These are phyloP conservation scores for Harpegnathos saltator DNA, from an alignment of 1,140 invertebrate species.

Conservation along the genomic window DNA sequence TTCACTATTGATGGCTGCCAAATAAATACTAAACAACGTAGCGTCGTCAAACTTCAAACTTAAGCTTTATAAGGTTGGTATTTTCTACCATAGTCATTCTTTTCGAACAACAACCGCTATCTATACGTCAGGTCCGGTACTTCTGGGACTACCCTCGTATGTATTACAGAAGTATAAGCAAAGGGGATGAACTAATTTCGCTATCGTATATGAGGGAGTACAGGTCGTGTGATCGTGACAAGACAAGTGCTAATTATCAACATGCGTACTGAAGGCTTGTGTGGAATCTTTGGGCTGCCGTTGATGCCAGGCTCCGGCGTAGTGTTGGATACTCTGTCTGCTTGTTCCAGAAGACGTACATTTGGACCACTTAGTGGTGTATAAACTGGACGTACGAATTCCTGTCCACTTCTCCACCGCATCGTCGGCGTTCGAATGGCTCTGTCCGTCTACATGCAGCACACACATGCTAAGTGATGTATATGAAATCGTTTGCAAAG, in stretches of 20 bases:
- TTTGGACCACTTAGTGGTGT: slow-evolving; percentile 80
- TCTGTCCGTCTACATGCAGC: slow-evolving; percentile 85
- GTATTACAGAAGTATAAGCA: background rate
- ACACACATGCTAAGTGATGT: slow-evolving; percentile 85
- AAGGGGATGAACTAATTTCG: too few relatives aligned
- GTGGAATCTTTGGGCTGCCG: slow-evolving; percentile 78
- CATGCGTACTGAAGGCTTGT: slow-evolving; percentile 85
- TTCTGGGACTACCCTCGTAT: too few relatives aligned
- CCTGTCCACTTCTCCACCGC: slow-evolving; percentile 83
- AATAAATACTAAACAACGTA: too few relatives aligned
- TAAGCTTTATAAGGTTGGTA: too few relatives aligned
- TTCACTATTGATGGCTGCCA: too few relatives aligned
- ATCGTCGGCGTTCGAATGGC: slow-evolving; percentile 78
- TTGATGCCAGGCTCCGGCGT: slow-evolving; percentile 80
- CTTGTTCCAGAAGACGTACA: slow-evolving; percentile 82
- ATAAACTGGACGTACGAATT: slow-evolving; percentile 82
- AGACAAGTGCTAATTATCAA: slow-evolving; percentile 77
- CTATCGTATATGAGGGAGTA: slow-evolving; percentile 7
- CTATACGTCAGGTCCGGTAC: too few relatives aligned
- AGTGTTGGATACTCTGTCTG: slow-evolving; percentile 80
- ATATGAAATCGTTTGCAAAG: slow-evolving; percentile 74
- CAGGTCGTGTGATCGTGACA: slow-evolving; percentile 40
- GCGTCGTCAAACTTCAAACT: too few relatives aligned
- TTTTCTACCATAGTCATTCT: too few relatives aligned
- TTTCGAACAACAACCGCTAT: too few relatives aligned